These are phyloP conservation scores for Esox niger DNA, from an alignment of 2,113 vertebrate genomes.

Conservation along the genomic window DNA sequence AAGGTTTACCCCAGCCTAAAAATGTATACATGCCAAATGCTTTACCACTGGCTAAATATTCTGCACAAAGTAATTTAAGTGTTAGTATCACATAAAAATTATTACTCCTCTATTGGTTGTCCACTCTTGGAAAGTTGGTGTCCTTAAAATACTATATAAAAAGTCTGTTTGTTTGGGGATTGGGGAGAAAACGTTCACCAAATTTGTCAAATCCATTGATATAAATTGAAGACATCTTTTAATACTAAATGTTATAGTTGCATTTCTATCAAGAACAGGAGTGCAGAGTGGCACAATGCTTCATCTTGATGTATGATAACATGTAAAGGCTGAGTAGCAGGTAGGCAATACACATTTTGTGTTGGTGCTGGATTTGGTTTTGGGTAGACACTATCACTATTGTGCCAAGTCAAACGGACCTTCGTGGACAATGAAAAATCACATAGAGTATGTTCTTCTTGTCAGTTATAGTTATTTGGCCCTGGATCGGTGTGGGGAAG, in stretches of 20 bases:
- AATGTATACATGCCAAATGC: not conserved
- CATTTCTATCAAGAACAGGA: not conserved
- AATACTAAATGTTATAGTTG: not conserved
- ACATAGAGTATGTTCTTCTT: not conserved
- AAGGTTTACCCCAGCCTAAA: not conserved
- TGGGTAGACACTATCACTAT: no score
- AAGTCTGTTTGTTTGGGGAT: not conserved
- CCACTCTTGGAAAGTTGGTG: not conserved
- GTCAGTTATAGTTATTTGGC: not conserved
- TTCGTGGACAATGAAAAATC: no score
- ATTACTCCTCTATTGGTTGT: not conserved
- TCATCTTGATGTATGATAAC: no score
- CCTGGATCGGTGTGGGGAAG: conserved; percentile 26
- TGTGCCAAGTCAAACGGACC: no score
- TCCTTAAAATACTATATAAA: conserved; percentile 5
- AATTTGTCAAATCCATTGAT: not conserved
- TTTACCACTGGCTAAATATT: no score
- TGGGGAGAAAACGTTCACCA: not conserved
- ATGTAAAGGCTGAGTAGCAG: no score
- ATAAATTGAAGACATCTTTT: not conserved
- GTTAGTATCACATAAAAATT: conserved; percentile 6
- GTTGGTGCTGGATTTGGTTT: no score
- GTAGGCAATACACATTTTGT: no score
- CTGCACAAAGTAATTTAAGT: conserved; percentile 33
- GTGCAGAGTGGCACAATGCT: not conserved